phyloP scores from a whole-genome alignment of 2,113 vertebrate genomes.

The Suricata suricatta region DNA sequence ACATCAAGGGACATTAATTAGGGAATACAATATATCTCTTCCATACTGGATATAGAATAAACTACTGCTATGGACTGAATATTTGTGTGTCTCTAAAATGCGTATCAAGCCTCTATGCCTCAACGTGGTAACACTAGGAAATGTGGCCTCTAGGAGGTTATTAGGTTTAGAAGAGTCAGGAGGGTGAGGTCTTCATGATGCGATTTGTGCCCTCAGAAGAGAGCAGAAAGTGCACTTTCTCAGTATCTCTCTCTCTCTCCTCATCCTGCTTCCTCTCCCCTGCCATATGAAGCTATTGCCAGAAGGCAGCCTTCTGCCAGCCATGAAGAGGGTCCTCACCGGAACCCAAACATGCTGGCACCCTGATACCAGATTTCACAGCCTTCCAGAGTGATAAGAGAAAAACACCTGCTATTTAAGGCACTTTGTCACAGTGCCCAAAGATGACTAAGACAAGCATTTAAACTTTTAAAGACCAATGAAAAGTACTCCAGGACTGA shows the following conservation, averaged over 20 bases:
- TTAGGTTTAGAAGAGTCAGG: not conserved
- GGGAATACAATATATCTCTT: not conserved
- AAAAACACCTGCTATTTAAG: not conserved
- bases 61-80: not conserved
- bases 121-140: not conserved
- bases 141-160: not conserved
- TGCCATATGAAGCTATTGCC: not conserved
- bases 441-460: not conserved
- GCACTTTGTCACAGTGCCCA: not conserved
- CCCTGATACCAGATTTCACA: not conserved
- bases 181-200: not conserved
- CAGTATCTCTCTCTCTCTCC: not conserved
- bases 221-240: too few species aligned
- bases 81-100: not conserved
- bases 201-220: not conserved
- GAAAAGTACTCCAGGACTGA: not conserved
- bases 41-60: not conserved
- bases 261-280: too few species aligned
- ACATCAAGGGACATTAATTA: not conserved
- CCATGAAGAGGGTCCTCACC: not conserved
- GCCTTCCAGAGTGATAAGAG: not conserved
- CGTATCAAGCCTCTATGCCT: not conserved
- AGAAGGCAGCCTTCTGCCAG: not conserved
- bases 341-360: not conserved
- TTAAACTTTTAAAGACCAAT: constrained; percentile 22